These are phyloP conservation scores for Chunga burmeisteri DNA, from an alignment of 2,113 vertebrate species.

Conservation along the genomic window DNA sequence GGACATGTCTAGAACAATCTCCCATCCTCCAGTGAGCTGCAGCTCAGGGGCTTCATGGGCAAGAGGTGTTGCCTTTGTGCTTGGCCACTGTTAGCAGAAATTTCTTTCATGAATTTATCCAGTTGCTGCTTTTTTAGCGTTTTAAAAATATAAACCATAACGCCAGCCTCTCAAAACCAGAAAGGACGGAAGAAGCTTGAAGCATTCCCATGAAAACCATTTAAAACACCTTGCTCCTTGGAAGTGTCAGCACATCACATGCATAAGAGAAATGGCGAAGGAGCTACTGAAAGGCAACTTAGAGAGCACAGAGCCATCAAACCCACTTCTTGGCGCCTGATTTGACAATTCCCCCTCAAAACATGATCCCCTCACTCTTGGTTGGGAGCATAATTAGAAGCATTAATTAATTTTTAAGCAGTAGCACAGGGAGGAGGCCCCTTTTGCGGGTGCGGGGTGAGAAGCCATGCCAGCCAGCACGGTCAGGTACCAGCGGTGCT, in stretches of 20 bases:
- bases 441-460: rapidly evolving
- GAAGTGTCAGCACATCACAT: neutral
- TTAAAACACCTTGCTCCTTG: neutral
- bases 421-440: neutral
- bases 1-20: neutral
- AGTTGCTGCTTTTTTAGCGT: neutral
- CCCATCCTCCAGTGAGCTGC: neutral
- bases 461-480: rapidly evolving
- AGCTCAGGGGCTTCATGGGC: neutral
- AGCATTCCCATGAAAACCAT: neutral
- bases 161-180: neutral
- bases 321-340: neutral
- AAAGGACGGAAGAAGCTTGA: neutral
- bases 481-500: neutral
- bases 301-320: neutral
- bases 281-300: neutral
- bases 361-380: rapidly evolving
- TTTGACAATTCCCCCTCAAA: neutral
- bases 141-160: neutral
- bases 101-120: neutral
- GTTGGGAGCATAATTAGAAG: neutral
- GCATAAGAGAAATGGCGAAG: neutral
- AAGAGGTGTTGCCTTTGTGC: neutral
- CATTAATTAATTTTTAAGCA: neutral
- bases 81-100: neutral